Conservation (phyloP, 2,113 vertebrate species). For the Odobenus rosmarus region DNA sequence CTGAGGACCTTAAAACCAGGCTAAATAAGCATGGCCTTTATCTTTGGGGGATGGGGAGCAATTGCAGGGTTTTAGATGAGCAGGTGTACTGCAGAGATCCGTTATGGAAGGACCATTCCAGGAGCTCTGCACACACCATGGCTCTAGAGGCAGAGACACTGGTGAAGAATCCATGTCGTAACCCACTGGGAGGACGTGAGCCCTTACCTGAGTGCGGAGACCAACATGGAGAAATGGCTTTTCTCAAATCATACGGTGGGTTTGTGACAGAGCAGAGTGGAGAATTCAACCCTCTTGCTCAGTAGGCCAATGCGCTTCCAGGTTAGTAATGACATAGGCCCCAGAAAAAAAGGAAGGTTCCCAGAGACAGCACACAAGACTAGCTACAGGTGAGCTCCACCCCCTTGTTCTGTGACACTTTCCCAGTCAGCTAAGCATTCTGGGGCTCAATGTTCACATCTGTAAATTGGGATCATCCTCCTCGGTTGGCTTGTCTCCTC, state of each 20-base stretch:
- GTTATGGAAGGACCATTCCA: no score
- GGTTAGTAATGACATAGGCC: background rate
- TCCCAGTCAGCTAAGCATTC: background rate
- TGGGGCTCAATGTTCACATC: background rate
- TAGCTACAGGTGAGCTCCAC: background rate
- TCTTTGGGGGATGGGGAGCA: background rate
- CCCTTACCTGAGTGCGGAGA: background rate
- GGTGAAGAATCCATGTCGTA: background rate
- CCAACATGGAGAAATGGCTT: background rate
- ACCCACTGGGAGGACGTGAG: background rate
- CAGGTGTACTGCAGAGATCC: background rate
- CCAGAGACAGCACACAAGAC: accelerated
- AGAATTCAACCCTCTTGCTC: background rate
- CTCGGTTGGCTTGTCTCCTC: no score
- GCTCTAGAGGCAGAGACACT: background rate
- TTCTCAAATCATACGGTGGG: background rate
- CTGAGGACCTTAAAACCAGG: background rate
- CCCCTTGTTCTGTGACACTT: background rate
- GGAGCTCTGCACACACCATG: accelerated
- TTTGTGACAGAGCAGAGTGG: background rate
- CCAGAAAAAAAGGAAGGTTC: background rate
- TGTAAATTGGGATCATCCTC: no score
- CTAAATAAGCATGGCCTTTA: background rate
- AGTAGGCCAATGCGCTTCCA: accelerated
- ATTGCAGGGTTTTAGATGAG: background rate